Evolutionary conservation across 2,888 invertebrate species (phyloP).

Genomic region (Alsophila aescularia): DNA sequence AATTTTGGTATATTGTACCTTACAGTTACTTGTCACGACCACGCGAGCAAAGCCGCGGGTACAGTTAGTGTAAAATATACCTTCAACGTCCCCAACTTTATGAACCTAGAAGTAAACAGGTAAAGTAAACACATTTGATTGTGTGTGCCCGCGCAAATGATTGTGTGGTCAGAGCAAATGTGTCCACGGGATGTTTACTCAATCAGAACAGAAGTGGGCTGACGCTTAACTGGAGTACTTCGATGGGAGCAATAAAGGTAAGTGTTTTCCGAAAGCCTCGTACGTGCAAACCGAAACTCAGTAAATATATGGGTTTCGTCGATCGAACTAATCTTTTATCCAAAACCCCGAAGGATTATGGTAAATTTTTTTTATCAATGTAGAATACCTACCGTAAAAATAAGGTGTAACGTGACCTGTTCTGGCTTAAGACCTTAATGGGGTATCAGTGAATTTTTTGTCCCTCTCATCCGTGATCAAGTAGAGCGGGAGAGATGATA

Average conservation of each 20-base stretch:
- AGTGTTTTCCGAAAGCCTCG: neutral
- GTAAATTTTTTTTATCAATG: too few relatives aligned
- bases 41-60: too few relatives aligned
- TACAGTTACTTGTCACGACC: too few relatives aligned
- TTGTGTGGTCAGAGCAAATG: slow-evolving; percentile 10
- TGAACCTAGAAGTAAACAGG: too few relatives aligned
- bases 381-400: too few relatives aligned
- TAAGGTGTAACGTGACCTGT: too few relatives aligned
- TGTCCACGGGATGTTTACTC: neutral
- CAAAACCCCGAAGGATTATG: neutral
- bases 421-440: too few relatives aligned
- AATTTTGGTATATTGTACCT: too few relatives aligned
- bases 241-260: neutral
- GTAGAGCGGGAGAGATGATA: too few relatives aligned
- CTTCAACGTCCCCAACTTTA: neutral
- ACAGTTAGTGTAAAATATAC: neutral
- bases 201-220: neutral
- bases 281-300: neutral
- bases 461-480: too few relatives aligned
- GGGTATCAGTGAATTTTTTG: too few relatives aligned
- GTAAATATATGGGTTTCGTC: neutral
- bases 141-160: slow-evolving; percentile 7
- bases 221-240: too few relatives aligned
- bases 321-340: neutral
- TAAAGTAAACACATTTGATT: slow-evolving; percentile 16